These are phyloP conservation scores for Lepidurus packardi DNA, from an alignment of 1,140 invertebrate species.

Conservation along the genomic window DNA sequence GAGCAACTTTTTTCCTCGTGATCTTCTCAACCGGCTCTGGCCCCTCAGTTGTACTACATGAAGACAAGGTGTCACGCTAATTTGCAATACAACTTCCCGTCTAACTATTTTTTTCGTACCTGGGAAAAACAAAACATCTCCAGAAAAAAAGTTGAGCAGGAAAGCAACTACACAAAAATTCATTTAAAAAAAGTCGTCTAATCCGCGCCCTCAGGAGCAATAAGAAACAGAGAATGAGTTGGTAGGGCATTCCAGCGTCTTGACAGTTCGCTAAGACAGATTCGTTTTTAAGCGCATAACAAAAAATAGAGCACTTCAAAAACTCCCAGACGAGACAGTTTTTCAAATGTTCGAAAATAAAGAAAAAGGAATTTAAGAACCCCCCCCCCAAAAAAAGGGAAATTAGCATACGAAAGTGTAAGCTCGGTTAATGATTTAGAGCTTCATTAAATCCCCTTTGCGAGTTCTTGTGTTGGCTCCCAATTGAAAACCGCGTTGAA, in stretches of 20 bases:
- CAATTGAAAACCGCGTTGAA: background rate
- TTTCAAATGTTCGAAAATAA: background rate
- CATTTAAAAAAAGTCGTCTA: background rate
- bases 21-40: background rate
- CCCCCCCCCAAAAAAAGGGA: too few relatives aligned
- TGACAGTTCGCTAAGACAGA: background rate
- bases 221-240: background rate
- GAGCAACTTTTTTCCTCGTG: slow-evolving; percentile 19
- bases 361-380: background rate
- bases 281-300: background rate
- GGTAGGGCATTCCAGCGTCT: background rate
- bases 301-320: background rate
- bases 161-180: background rate
- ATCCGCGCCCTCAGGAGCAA: background rate
- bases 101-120: background rate
- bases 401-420: too few relatives aligned
- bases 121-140: background rate
- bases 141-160: background rate
- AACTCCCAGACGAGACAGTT: background rate
- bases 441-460: background rate
- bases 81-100: slow-evolving; percentile 13
- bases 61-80: slow-evolving; percentile 21
- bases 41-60: slow-evolving; percentile 18
- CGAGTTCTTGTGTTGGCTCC: too few relatives aligned
- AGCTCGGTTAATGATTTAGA: background rate